Conservation (phyloP, 1,140 invertebrate species). For the Aphaenogaster floridana region DNA sequence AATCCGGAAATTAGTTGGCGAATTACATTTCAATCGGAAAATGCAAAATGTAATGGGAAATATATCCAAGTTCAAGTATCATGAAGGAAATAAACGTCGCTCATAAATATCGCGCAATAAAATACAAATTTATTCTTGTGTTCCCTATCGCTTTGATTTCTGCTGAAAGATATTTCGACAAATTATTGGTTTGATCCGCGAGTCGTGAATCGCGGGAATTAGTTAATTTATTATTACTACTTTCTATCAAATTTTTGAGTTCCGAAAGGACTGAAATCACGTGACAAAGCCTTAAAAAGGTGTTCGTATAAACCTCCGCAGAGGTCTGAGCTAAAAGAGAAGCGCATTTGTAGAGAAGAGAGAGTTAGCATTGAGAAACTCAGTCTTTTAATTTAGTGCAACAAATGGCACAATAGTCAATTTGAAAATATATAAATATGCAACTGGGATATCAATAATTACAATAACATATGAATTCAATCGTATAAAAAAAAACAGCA, state of each 20-base stretch:
- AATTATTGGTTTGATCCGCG: neutral
- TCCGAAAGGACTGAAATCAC: neutral
- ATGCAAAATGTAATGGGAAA: neutral
- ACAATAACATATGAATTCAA: too few species aligned
- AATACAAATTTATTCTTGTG: neutral
- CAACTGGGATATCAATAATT: too few species aligned
- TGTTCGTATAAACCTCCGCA: too few species aligned
- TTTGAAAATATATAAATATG: too few species aligned
- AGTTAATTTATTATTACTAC: neutral
- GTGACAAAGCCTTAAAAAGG: neutral
- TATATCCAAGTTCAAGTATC: neutral
- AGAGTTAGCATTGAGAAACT: too few species aligned
- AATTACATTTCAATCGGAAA: neutral
- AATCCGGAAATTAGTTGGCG: neutral
- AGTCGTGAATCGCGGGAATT: neutral
- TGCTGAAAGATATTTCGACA: neutral
- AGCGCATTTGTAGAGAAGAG: too few species aligned
- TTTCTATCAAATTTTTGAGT: neutral
- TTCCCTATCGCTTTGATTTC: neutral
- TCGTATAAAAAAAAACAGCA: too few species aligned
- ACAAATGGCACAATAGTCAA: too few species aligned
- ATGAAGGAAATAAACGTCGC: neutral
- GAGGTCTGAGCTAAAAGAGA: too few species aligned
- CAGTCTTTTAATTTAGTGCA: too few species aligned
- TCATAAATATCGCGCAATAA: neutral